Evolutionary conservation across 2,797 vertebrate species (phyloP).

Genomic region (Vultur gryphus): DNA sequence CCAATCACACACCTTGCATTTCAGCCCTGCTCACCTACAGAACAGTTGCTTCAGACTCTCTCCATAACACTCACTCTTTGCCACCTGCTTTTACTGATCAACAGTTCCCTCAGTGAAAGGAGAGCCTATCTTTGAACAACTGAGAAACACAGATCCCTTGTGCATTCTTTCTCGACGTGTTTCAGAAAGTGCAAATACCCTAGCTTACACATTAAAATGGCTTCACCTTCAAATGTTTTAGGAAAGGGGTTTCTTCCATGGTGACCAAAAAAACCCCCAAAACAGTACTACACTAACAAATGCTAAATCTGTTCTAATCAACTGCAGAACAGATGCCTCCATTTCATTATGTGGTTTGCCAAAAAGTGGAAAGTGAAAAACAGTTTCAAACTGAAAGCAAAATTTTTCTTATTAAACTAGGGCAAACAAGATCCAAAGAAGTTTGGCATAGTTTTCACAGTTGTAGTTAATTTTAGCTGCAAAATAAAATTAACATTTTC

Average conservation of each 20-base stretch:
- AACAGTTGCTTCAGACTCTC: not conserved
- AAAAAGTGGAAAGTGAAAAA: not conserved
- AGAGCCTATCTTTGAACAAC: not conserved
- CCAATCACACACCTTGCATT: not conserved
- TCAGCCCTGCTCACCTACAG: not conserved
- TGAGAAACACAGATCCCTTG: not conserved
- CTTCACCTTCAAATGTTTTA: not conserved
- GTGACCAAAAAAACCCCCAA: not conserved
- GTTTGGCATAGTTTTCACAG: not conserved
- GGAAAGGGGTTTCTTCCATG: not conserved
- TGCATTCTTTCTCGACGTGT: accelerated
- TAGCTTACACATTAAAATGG: not conserved
- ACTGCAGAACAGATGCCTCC: not conserved
- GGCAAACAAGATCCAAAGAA: not conserved
- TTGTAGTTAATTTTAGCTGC: not conserved
- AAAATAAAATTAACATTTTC: not conserved
- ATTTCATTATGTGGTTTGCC: not conserved
- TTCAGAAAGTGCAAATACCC: not conserved
- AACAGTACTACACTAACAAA: not conserved
- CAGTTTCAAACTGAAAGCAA: not conserved
- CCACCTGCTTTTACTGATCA: not conserved
- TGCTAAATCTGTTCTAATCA: not conserved
- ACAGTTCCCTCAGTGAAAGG: not conserved
- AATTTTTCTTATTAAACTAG: not conserved
- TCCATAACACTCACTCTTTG: not conserved